Base-by-base conservation (phyloP, 1,140 invertebrate species). In the Cyclargus thomasi region DNA sequence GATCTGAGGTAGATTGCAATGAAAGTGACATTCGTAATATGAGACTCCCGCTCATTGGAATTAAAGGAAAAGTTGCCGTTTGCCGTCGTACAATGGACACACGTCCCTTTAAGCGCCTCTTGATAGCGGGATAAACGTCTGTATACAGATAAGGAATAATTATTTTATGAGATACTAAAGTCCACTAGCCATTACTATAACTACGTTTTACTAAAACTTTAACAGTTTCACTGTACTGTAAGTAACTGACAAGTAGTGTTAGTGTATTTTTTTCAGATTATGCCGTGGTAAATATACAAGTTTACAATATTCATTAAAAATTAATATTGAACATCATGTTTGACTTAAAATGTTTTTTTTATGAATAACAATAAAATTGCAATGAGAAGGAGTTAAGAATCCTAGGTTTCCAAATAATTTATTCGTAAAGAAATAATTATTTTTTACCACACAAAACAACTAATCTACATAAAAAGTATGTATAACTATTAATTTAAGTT, bases 401-500 rank as follows among this genome's bases (percentile, higher is more conserved):
- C 23, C 23, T 29, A 6, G 23, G 2, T 29, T 29, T 29, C 23
- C 10, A 39, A 47, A 47, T 14, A 47, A 47, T 47, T 1, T 16
- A 2, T 14, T 47, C 0, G 0, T 47, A 47, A 8, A 47, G 2
- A 0, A 14, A 47, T 47, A 14, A 47, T 16, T 47, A 47, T 14
- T 47, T 35, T 35, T 39, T 47, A 47, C 14, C 29, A 47, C 36
- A 39, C 35, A 21, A 3, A 11, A 64, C 47, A 64, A n/a, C n/a
- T n/a, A n/a, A 64, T 21, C 63, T 64, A 47, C 20, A 47, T 47
- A 47, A n/a, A n/a, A n/a, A n/a, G 17, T 39, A 65, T 68, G 53
- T 65, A 53, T 68, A 70, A 64, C 53, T 70, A 70, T 67, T 55
- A 23, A 70, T 70, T 62, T 70, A 64, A 69, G 63, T 66, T 57